phyloP scores from a whole-genome alignment of 2,113 vertebrate genomes.

The Zosterops borbonicus region DNA sequence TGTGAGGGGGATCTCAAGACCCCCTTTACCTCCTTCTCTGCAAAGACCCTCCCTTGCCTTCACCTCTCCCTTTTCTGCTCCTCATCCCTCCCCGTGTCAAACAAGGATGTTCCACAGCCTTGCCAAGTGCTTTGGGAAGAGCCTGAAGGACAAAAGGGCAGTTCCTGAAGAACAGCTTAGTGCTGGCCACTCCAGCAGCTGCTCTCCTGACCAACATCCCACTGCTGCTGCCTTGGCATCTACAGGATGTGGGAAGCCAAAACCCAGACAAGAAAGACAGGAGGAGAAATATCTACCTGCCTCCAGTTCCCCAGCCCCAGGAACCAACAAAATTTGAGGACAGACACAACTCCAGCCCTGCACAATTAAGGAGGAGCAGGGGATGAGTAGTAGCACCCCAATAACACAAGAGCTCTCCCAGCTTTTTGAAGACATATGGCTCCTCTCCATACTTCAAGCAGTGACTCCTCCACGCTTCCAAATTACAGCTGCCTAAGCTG shows the following conservation, averaged over 20 bases:
- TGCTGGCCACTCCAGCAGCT: background rate
- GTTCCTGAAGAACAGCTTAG: background rate
- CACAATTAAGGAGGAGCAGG: background rate
- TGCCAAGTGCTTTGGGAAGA: background rate
- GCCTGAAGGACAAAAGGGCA: background rate
- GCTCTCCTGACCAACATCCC: background rate
- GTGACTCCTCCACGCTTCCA: background rate
- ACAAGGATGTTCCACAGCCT: background rate
- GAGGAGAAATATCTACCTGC: background rate
- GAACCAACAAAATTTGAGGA: background rate
- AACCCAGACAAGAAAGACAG: background rate
- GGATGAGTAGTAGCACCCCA: background rate
- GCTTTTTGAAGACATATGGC: background rate
- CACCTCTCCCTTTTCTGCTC: background rate
- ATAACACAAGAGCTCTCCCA: background rate
- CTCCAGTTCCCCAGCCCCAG: background rate
- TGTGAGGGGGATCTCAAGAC: rapidly evolving
- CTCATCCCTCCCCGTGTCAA: background rate
- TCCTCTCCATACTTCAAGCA: background rate
- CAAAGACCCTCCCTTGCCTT: background rate
- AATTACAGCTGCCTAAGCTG: conserved; percentile 29
- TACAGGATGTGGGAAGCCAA: background rate
- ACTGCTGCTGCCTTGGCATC: background rate
- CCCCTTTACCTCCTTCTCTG: background rate
- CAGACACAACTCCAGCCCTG: background rate